Conservation (phyloP, 2,113 vertebrate species). For the Lophura nycthemera region DNA sequence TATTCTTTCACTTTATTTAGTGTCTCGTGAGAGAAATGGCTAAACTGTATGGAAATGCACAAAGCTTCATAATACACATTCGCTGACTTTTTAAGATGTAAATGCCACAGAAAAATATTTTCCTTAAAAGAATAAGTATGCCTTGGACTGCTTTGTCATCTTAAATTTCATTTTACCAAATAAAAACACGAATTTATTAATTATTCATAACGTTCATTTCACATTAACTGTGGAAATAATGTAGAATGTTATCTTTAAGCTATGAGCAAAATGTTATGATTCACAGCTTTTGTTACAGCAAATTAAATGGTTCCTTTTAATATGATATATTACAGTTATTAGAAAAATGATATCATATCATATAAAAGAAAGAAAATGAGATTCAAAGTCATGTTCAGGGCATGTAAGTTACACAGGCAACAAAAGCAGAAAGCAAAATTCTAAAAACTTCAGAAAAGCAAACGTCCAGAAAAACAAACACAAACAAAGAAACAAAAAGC, state of each 20-base stretch:
- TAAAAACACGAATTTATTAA: background rate
- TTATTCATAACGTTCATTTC: background rate
- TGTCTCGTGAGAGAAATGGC: background rate
- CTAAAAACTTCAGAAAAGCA: fast-evolving
- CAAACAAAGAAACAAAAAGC: background rate
- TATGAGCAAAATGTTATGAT: background rate
- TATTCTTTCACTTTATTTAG: background rate
- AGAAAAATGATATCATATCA: background rate
- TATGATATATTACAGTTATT: background rate
- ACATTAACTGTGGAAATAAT: background rate
- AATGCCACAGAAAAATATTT: background rate
- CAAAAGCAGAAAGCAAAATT: background rate
- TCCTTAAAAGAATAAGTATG: background rate
- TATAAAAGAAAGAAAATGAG: background rate
- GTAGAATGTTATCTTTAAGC: background rate
- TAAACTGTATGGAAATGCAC: background rate
- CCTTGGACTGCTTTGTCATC: background rate
- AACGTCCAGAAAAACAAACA: background rate
- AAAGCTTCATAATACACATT: background rate
- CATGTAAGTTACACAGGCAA: background rate
- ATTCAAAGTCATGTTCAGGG: background rate
- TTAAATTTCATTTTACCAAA: background rate
- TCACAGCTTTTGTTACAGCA: background rate
- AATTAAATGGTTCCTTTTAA: background rate
- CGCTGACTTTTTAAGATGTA: background rate